A percentile compares a stretch with the other conserved stretches of the same genome.
Conservation (phyloP, 2,113 vertebrate genomes). For the Sclerurus mexicanus region DNA sequence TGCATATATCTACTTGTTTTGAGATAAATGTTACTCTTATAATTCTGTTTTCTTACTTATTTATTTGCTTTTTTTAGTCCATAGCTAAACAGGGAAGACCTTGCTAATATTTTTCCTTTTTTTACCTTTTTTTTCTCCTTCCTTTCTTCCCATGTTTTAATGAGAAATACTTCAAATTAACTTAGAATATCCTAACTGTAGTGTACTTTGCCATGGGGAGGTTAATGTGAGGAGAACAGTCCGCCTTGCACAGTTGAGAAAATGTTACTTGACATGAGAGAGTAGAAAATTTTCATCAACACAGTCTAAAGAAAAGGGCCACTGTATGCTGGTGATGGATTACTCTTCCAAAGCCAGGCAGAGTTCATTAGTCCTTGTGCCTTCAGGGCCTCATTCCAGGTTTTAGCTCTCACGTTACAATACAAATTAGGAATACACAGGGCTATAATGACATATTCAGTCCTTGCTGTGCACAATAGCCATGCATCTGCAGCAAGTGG, state of each 20-base stretch:
- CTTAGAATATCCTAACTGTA: neutral
- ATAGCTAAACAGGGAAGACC: neutral
- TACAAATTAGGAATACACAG: neutral
- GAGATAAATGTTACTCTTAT: neutral
- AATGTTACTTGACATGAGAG: neutral
- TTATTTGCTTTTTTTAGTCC: neutral
- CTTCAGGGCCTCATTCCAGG: constrained; percentile 16
- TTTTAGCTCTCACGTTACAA: neutral
- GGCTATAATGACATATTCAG: constrained; percentile 11
- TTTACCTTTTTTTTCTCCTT: neutral
- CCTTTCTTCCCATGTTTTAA: neutral
- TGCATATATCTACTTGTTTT: neutral
- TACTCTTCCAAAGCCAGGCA: neutral
- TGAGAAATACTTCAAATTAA: neutral
- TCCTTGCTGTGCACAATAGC: neutral
- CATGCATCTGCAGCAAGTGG: constrained; percentile 13
- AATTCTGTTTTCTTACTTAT: neutral
- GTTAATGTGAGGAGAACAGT: neutral
- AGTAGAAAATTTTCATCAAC: constrained; percentile 4
- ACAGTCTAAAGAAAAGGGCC: neutral
- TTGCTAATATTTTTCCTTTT: neutral
- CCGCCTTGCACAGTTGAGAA: neutral
- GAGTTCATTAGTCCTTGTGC: constrained; percentile 45
- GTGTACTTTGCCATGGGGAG: neutral
- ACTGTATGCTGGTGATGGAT: neutral